Evolutionary conservation across 2,888 invertebrate genomes (phyloP).

Genomic region (Corythucha ciliata): DNA sequence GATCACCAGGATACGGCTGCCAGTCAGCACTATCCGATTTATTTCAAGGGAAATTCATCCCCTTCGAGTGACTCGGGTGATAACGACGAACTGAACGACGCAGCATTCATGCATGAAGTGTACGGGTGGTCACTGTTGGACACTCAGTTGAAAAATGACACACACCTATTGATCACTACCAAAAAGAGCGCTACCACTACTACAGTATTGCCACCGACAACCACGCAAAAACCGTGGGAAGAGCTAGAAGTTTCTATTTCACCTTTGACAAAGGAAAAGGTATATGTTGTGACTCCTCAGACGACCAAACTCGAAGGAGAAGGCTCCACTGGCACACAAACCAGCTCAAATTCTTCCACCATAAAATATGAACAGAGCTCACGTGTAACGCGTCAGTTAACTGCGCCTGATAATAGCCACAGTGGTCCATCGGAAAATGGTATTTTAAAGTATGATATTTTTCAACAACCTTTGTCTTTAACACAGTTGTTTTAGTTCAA

Average conservation of each 20-base stretch:
- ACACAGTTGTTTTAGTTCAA: too few species aligned
- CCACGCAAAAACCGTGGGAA: conserved; percentile 52
- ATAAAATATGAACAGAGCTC: too few species aligned
- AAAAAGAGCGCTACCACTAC: conserved; percentile 6
- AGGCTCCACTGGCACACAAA: too few species aligned
- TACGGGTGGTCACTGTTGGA: conserved; percentile 33
- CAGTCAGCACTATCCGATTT: conserved; percentile 31
- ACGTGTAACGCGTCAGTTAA: too few species aligned
- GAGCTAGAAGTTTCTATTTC: conserved; percentile 60
- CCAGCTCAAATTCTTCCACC: too few species aligned
- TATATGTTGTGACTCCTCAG: conserved; percentile 75
- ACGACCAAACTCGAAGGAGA: too few species aligned
- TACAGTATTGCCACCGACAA: too few species aligned
- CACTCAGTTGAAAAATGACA: conserved; percentile 30
- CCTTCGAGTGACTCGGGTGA: conserved; percentile 7
- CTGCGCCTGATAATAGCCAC: too few species aligned
- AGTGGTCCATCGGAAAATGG: too few species aligned
- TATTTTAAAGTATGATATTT: too few species aligned
- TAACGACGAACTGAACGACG: conserved; percentile 18
- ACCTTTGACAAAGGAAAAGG: conserved; percentile 66
- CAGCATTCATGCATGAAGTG: conserved; percentile 23
- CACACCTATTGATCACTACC: too few species aligned
- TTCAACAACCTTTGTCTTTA: too few species aligned
- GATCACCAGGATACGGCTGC: conserved; percentile 30
- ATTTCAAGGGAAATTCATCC: conserved; percentile 20